A percentile compares a stretch with the other conserved stretches of the same genome.
These are phyloP conservation scores for Drosophila persimilis DNA, from an alignment of 1,140 invertebrate species.

Conservation along the genomic window DNA sequence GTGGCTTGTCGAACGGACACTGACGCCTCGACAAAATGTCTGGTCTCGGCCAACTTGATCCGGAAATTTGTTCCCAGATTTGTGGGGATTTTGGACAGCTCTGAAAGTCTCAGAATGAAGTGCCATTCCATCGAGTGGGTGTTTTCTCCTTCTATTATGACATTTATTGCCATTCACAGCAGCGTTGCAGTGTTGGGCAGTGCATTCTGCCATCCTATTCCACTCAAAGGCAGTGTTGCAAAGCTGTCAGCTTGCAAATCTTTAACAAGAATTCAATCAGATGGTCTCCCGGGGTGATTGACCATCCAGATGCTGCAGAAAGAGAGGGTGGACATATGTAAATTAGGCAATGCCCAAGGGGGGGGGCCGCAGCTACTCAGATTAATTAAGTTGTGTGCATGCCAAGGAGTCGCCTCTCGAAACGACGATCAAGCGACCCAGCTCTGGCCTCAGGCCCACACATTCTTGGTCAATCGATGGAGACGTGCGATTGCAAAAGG, in stretches of 20 bases:
- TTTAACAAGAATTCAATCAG: too few relatives aligned
- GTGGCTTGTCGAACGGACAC: conserved; percentile 1
- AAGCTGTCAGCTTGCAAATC: too few relatives aligned
- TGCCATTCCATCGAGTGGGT: too few relatives aligned
- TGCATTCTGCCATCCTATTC: too few relatives aligned
- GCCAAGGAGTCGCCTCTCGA: conserved; percentile 29
- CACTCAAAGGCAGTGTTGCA: too few relatives aligned
- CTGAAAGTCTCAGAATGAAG: not conserved
- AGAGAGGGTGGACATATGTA: too few relatives aligned
- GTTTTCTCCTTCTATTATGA: too few relatives aligned
- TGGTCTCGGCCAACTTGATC: conserved; percentile 8
- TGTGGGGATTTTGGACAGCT: too few relatives aligned
- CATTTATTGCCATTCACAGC: too few relatives aligned
- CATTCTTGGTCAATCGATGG: conserved; percentile 49
- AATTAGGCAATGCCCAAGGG: conserved; percentile 38
- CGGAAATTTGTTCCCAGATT: not conserved
- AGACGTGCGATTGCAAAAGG: conserved; percentile 58
- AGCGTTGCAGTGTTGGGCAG: too few relatives aligned
- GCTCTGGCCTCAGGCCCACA: conserved; percentile 8
- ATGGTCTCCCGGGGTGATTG: too few relatives aligned
- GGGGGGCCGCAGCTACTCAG: conserved; percentile 8
- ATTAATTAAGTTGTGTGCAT: conserved; percentile 53
- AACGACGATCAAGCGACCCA: not conserved
- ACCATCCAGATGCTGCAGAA: not conserved
- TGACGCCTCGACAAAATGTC: conserved; percentile 17